Evolutionary conservation across 1,140 invertebrate genomes (phyloP).

Genomic region (Hylyphantes graminicola): DNA sequence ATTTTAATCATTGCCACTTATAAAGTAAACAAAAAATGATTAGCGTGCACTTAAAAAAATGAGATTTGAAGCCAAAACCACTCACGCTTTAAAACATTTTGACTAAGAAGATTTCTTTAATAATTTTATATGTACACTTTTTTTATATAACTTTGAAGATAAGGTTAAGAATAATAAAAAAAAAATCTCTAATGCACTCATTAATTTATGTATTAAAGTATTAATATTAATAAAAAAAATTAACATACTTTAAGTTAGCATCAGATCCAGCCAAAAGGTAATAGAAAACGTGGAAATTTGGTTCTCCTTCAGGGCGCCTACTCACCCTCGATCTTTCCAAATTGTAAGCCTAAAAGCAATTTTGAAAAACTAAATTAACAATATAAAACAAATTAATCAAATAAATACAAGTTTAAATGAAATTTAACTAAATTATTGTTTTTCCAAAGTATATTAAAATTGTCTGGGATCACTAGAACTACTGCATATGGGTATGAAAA

Average conservation of each 20-base stretch:
- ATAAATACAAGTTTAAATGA: background rate
- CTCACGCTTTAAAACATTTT: background rate
- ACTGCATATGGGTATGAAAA: background rate
- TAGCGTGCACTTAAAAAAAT: too few species aligned
- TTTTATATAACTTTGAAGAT: too few species aligned
- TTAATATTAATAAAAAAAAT: background rate
- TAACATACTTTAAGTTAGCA: conserved; percentile 70
- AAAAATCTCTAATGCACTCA: too few species aligned
- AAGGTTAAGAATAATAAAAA: too few species aligned
- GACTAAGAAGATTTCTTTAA: too few species aligned
- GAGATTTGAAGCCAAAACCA: too few species aligned
- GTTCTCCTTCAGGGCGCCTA: conserved; percentile 77
- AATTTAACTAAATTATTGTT: background rate
- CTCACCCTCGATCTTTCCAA: conserved; percentile 82
- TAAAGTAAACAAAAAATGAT: too few species aligned
- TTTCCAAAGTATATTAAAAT: background rate
- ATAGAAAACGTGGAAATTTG: conserved; percentile 85
- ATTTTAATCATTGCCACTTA: background rate
- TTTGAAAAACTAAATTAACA: background rate
- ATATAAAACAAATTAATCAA: background rate
- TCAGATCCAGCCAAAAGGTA: conserved; percentile 86
- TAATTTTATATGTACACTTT: too few species aligned
- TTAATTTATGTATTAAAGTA: too few species aligned
- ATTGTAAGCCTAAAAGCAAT: conserved; percentile 66
- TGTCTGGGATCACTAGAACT: background rate